A percentile compares a stretch with the other conserved stretches of the same genome.
These are phyloP conservation scores for Himalopsyche tibetana DNA, from an alignment of 2,888 invertebrate genomes.

Conservation along the genomic window DNA sequence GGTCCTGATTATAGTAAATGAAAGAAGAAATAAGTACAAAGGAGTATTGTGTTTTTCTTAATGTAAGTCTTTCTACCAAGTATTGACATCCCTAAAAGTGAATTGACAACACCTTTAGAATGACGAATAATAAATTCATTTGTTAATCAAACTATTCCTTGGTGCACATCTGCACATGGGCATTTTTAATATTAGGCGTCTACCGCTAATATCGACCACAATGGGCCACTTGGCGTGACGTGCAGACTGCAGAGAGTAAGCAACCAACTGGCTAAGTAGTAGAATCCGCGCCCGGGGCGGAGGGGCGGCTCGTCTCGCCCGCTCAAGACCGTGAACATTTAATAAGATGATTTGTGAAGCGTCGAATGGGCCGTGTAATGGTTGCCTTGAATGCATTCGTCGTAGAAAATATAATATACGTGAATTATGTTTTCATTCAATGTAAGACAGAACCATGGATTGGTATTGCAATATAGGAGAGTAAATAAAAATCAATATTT, in stretches of 20 bases:
- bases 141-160: neutral
- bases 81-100: too few relatives aligned
- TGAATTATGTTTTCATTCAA: conserved; percentile 12
- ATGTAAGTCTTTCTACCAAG: too few relatives aligned
- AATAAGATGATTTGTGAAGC: conserved; percentile 52
- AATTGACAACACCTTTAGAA: too few relatives aligned
- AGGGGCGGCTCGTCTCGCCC: conserved; percentile 3
- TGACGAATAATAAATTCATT: too few relatives aligned
- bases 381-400: neutral
- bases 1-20: too few relatives aligned
- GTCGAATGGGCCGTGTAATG: conserved; percentile 16
- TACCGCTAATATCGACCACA: conserved; percentile 51
- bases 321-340: conserved; percentile 57
- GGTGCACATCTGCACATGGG: neutral
- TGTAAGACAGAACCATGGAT: too few relatives aligned
- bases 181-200: conserved; percentile 12
- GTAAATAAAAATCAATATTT: too few relatives aligned
- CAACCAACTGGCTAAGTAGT: neutral
- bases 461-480: too few relatives aligned
- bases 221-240: conserved; percentile 41
- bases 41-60: too few relatives aligned
- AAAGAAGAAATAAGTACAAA: too few relatives aligned
- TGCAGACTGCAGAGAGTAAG: neutral
- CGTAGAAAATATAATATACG: neutral
- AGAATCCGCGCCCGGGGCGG: neutral